phyloP scores from a whole-genome alignment of 2,797 vertebrate species.

The Botia almorhae region DNA sequence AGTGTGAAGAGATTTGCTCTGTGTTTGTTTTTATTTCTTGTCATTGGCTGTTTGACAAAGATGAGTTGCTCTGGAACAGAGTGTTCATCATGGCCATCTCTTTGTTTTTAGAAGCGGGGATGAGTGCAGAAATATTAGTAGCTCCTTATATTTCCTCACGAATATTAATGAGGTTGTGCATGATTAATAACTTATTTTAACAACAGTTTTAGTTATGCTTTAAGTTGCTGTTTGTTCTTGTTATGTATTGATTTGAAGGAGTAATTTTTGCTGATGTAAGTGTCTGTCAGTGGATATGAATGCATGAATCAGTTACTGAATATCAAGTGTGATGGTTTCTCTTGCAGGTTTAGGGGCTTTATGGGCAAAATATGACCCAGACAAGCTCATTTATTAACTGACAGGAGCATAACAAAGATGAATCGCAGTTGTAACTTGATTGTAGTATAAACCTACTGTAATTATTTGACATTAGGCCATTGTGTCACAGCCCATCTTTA shows the following conservation, averaged over 20 bases:
- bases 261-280: neutral
- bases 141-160: neutral
- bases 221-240: neutral
- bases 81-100: neutral
- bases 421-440: neutral
- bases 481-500: neutral
- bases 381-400: neutral
- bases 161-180: neutral
- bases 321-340: no score
- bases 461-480: constrained; percentile 17
- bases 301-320: no score
- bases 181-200: neutral
- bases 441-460: neutral
- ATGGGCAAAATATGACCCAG: no score
- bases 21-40: constrained; percentile 8
- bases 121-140: neutral
- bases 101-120: neutral
- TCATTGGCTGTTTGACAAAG: constrained; percentile 10
- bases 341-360: no score
- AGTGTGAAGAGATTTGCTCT: constrained; percentile 21
- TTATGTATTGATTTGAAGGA: neutral
- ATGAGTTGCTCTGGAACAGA: neutral
- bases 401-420: neutral
- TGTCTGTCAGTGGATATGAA: no score
- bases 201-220: neutral